Evolutionary conservation across 2,888 invertebrate species (phyloP), one percentile per base, ranked within the genome.

Genomic region (Mycalesis mineus): DNA sequence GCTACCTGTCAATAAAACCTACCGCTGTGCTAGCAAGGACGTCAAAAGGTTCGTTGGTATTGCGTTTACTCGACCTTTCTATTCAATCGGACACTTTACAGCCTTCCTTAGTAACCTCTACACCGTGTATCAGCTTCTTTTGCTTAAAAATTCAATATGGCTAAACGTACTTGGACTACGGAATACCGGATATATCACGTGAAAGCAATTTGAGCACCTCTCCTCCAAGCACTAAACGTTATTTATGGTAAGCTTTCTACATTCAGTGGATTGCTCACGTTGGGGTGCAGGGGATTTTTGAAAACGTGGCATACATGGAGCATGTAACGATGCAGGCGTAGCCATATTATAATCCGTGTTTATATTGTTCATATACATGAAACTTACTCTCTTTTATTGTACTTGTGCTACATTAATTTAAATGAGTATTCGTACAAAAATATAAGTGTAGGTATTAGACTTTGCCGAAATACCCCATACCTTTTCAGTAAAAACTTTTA

Each of bases 201-300:
- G 82, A 76, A 85, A 86, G 87, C 86, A 86, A 87, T 86, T 87
- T 84, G 82, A 84, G 78, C 87, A 86, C 87, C 85, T 86, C 82
- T 82, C 79, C 69, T 73, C 73, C 70, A 73, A 74, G 81, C 80
- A 85, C 79, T 88, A 87, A 87, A 85, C 78, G 83, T 86, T 88
- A 88, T 88, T 88, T 87, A 88, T 86, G 83, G 81, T 84, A 82
- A 87, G 84, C 85, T 73, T 68, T 69, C 72, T 72, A 77, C 80
- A 83, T 84, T 85, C 82, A 78, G 77, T 81, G 78, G 80, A 85
- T 84, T 80, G 82, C 73, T 77, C 77, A 79, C 79, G 79, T 80
- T 72, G 74, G 78, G 80, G 80, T 80, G 77, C 74, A 79, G 75
- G 75, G 79, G 80, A 80, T 83, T 83, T 84, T 82, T 73, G 74